phyloP scores from a whole-genome alignment of 2,113 vertebrate species.

The Myrmecophaga tridactyla region DNA sequence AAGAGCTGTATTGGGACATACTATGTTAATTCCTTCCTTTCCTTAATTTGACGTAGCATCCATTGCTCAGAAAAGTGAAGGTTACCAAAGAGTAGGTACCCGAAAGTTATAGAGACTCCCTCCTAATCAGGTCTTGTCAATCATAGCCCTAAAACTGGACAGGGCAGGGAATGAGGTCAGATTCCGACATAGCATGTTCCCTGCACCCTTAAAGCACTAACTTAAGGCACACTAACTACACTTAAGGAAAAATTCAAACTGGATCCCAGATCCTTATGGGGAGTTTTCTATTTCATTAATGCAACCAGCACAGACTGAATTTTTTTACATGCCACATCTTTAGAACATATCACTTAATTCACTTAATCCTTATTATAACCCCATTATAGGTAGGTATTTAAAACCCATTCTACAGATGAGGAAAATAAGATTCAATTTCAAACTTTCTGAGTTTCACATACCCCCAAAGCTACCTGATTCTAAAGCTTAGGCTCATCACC shows the following conservation, averaged over 20 bases:
- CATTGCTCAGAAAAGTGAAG: neutral
- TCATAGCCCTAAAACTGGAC: neutral
- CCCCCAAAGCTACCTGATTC: neutral
- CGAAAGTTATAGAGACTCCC: neutral
- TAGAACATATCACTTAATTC: neutral
- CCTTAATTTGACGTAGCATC: neutral
- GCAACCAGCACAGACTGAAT: neutral
- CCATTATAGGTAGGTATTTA: neutral
- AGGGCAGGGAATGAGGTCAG: neutral
- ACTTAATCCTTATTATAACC: neutral
- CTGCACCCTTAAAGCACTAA: too few relatives aligned
- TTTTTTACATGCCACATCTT: neutral
- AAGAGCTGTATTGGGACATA: neutral
- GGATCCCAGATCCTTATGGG: neutral
- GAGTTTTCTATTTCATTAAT: neutral
- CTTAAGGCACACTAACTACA: too few relatives aligned
- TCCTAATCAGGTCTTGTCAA: neutral
- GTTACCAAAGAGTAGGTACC: neutral
- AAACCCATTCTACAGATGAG: neutral
- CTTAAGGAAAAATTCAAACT: neutral
- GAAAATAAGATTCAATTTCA: neutral
- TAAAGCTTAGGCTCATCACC: fast-evolving
- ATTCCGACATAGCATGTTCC: neutral
- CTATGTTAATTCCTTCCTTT: neutral
- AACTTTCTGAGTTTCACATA: neutral